Percentiles rank a stretch among this genome's conserved stretches.
Conservation (phyloP, 2,888 invertebrate genomes). For the Euclidia mi region DNA sequence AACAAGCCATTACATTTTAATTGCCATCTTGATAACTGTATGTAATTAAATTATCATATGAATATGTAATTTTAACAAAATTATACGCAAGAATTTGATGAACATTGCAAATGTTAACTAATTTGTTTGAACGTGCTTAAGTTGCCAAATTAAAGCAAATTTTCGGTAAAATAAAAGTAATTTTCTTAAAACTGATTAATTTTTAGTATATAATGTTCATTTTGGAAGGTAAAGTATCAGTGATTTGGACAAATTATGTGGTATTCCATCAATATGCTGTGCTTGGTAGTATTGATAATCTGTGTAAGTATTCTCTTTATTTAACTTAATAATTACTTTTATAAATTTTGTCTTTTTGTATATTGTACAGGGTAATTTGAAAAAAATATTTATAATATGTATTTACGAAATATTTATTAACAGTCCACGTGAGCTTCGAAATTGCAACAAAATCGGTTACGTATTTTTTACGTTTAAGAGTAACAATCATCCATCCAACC, state of each 20-base stretch:
- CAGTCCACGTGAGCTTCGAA: too few relatives aligned
- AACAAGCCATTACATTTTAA: too few relatives aligned
- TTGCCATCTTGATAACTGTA: too few relatives aligned
- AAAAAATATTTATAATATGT: too few relatives aligned
- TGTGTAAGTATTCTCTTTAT: slow-evolving; percentile 29
- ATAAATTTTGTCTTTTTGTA: not conserved
- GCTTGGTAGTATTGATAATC: not conserved
- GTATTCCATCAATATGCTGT: slow-evolving; percentile 32
- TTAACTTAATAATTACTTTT: not conserved
- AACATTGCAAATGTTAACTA: not conserved
- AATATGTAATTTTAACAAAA: slow-evolving; percentile 4
- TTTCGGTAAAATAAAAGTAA: slow-evolving; percentile 24
- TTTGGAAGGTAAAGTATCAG: slow-evolving; percentile 6
- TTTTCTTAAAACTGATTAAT: slow-evolving; percentile 48
- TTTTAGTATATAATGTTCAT: slow-evolving; percentile 37
- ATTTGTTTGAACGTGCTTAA: slow-evolving; percentile 15
- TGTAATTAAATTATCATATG: not conserved
- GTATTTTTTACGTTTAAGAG: too few relatives aligned
- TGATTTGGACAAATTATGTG: not conserved
- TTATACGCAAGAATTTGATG: not conserved
- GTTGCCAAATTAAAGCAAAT: slow-evolving; percentile 14
- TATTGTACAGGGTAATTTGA: too few relatives aligned
- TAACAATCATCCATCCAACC: too few relatives aligned
- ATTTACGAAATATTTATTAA: too few relatives aligned
- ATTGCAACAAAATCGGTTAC: too few relatives aligned